These are phyloP conservation scores for Cataglyphis cursor DNA, from an alignment of 2,888 invertebrate species.

Conservation along the genomic window DNA sequence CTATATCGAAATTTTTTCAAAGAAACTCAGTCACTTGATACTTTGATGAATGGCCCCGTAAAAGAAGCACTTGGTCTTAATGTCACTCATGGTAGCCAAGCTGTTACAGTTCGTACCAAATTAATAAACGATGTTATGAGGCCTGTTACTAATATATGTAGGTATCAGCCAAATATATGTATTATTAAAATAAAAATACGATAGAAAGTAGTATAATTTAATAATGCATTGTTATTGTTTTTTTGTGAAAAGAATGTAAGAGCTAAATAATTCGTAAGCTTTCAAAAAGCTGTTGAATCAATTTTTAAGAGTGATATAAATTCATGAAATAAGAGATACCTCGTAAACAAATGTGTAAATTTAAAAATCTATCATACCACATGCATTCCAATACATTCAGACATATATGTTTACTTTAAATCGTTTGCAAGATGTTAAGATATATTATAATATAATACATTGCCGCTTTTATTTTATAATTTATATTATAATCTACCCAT, in stretches of 20 bases:
- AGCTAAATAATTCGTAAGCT: neutral
- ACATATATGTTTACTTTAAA: neutral
- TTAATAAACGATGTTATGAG: slow-evolving; percentile 93
- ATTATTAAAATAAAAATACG: neutral
- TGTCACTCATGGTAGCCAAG: slow-evolving; percentile 89
- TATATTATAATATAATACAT: neutral
- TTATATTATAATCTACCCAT: neutral
- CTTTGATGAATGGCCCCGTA: slow-evolving; percentile 92
- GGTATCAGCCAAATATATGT: slow-evolving; percentile 86
- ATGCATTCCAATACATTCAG: neutral
- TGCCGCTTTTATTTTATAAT: neutral
- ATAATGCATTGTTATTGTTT: neutral
- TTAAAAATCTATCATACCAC: neutral
- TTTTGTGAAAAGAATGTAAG: neutral
- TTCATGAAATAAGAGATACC: neutral
- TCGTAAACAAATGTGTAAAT: neutral
- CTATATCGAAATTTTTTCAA: neutral
- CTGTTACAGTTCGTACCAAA: slow-evolving; percentile 88
- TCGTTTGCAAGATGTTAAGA: neutral
- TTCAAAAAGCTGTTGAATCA: neutral
- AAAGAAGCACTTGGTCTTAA: slow-evolving; percentile 89
- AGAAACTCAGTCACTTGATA: neutral
- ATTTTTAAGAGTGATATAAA: neutral
- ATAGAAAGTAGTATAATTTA: neutral
- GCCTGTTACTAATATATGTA: slow-evolving; percentile 90